Conservation (phyloP, 2,113 vertebrate genomes). For the Tragulus kanchil region DNA sequence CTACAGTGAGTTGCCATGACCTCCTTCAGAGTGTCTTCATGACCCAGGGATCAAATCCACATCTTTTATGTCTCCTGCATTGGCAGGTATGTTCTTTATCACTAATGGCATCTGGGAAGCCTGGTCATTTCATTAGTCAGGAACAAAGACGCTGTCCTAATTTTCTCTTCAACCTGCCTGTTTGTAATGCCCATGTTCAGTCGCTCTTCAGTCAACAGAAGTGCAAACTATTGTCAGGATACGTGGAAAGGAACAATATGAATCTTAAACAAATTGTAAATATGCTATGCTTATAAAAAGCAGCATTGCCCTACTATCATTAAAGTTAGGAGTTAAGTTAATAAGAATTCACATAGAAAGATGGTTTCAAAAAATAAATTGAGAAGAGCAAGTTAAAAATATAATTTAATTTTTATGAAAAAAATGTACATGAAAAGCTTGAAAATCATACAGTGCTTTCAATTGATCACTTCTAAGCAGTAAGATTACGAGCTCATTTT, state of each 20-base stretch:
- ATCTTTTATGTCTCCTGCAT: not conserved
- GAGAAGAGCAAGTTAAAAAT: not conserved
- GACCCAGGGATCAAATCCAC: not conserved
- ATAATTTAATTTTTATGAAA: not conserved
- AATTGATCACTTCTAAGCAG: not conserved
- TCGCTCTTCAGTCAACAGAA: not conserved
- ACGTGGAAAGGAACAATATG: not conserved
- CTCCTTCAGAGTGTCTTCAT: not conserved
- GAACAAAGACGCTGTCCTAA: not conserved
- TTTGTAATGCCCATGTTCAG: not conserved
- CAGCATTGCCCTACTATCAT: not conserved
- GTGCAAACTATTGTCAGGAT: not conserved
- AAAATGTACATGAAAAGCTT: not conserved
- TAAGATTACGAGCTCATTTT: not conserved
- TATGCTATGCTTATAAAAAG: not conserved
- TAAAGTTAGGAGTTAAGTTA: not conserved
- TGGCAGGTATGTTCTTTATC: not conserved
- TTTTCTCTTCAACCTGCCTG: not conserved
- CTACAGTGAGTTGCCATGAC: not conserved
- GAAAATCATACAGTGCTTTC: not conserved
- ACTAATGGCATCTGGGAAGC: not conserved
- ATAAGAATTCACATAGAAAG: not conserved
- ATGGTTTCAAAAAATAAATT: not conserved
- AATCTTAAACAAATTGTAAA: not conserved
- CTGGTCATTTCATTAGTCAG: not conserved